Percentiles rank a stretch among this genome's conserved stretches.
Evolutionary conservation across 2,797 vertebrate genomes (phyloP).

Genomic region (Champsocephalus gunnari): DNA sequence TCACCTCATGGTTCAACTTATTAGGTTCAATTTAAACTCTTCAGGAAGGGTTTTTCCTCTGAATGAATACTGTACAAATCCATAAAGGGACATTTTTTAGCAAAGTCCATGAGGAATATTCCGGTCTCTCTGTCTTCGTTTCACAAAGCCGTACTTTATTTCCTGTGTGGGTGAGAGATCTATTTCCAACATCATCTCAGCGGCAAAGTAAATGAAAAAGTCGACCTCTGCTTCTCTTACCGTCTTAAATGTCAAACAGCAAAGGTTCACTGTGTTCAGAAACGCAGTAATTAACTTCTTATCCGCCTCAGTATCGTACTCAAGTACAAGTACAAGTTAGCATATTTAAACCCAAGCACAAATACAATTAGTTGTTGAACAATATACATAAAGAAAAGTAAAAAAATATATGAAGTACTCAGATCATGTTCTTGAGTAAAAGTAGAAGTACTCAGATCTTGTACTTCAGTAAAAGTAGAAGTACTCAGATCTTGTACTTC

Average conservation of each 20-base stretch:
- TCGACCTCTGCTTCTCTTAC: constrained; percentile 46
- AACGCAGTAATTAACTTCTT: constrained; percentile 60
- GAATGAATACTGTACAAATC: neutral
- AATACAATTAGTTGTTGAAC: too few species aligned
- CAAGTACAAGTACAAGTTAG: too few species aligned
- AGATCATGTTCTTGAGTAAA: too few species aligned
- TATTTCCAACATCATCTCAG: constrained; percentile 47
- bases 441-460: too few species aligned
- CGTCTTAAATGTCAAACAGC: constrained; percentile 65
- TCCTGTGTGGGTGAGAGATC: constrained; percentile 26
- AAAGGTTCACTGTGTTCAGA: constrained; percentile 39
- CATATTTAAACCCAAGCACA: too few species aligned
- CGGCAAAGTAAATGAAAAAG: constrained; percentile 58
- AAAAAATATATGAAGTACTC: too few species aligned
- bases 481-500: too few species aligned
- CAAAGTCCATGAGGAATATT: neutral
- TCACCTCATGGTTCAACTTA: neutral
- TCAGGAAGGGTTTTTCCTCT: neutral
- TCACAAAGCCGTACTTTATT: constrained; percentile 16
- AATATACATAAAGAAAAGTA: too few species aligned
- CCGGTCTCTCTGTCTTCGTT: neutral
- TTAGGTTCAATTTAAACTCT: too few species aligned
- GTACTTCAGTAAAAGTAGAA: too few species aligned
- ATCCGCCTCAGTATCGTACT: too few species aligned
- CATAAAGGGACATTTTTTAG: neutral